Percentiles rank a stretch among this genome's conserved stretches.
Evolutionary conservation across 1,140 invertebrate species (phyloP).

Genomic region (Nautilus pompilius): DNA sequence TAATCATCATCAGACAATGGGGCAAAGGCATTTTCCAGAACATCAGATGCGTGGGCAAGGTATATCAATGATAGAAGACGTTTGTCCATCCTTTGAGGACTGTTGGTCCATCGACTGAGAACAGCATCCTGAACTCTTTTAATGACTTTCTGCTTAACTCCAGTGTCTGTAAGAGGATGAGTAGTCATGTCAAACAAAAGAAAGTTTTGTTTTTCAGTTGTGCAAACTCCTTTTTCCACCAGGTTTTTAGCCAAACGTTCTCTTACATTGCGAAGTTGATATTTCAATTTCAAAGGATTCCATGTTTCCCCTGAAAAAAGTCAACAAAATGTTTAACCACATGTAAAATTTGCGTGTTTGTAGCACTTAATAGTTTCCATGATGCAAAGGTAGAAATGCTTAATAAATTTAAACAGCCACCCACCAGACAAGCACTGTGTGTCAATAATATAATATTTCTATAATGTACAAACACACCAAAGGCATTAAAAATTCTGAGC

Average conservation of each 20-base stretch:
- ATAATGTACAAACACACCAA: no score
- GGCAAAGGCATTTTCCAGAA: constrained; percentile 99
- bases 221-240: constrained; percentile 99
- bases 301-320: constrained; percentile 89
- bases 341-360: neutral
- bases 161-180: constrained; percentile 94
- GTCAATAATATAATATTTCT: no score
- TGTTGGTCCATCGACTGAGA: constrained; percentile 93
- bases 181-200: constrained; percentile 99
- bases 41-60: constrained; percentile 95
- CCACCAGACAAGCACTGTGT: no score
- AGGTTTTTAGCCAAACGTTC: constrained; percentile 99
- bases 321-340: constrained; percentile 4
- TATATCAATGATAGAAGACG: constrained; percentile 88
- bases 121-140: constrained; percentile 97
- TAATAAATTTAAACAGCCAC: no score
- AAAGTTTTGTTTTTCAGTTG: constrained; percentile 99
- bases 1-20: constrained; percentile 98
- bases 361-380: no score
- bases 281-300: constrained; percentile 98
- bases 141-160: constrained; percentile 93
- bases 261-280: constrained; percentile 97
- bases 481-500: no score
- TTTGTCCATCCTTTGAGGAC: constrained; percentile 96
- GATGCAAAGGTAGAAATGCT: no score